Conservation (phyloP, 2,797 vertebrate species). For the Euphonia xanthogaster region DNA sequence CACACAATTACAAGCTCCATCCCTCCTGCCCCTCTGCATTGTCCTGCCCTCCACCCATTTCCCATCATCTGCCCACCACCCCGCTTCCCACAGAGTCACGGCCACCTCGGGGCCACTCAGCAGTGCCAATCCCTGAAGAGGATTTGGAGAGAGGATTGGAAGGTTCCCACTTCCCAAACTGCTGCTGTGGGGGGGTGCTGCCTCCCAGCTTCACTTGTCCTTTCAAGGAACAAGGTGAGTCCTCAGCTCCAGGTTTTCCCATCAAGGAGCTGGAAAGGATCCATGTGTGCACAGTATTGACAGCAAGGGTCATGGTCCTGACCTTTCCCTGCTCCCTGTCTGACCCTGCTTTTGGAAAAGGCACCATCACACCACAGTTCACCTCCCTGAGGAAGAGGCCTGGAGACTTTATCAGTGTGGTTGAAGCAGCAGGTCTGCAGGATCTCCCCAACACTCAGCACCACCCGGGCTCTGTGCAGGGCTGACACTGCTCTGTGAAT, state of each 20-base stretch:
- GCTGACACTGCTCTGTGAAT: fast-evolving
- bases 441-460: background rate
- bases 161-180: background rate
- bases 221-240: background rate
- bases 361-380: background rate
- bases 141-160: background rate
- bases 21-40: background rate
- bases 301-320: fast-evolving
- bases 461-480: background rate
- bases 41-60: background rate
- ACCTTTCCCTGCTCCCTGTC: background rate
- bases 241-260: background rate
- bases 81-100: fast-evolving
- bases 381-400: background rate
- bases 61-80: background rate
- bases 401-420: background rate
- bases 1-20: background rate
- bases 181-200: background rate
- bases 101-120: fast-evolving
- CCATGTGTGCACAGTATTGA: fast-evolving
- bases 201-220: background rate
- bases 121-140: background rate
- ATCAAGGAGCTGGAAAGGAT: background rate
- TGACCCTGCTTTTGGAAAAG: background rate
- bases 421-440: background rate